Conservation (phyloP, 2,888 invertebrate genomes). For the Agriopis aurantiaria region DNA sequence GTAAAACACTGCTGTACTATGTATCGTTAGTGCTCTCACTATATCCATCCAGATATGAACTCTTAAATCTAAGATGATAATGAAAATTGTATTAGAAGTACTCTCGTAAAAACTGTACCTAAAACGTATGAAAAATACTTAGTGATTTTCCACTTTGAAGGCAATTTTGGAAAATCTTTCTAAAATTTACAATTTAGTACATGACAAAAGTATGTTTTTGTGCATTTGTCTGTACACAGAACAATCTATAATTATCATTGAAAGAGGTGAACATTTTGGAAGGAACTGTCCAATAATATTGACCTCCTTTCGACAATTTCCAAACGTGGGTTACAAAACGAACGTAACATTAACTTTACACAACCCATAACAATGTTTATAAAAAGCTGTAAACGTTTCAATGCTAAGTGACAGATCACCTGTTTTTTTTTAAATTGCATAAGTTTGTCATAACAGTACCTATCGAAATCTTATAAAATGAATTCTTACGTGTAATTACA, state of each 20-base stretch:
- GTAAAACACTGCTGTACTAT: slow-evolving; percentile 15
- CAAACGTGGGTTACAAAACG: slow-evolving; percentile 33
- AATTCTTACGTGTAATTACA: slow-evolving; percentile 52
- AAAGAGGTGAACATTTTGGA: slow-evolving; percentile 32
- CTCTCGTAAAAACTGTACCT: slow-evolving; percentile 31
- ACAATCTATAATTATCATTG: slow-evolving; percentile 25
- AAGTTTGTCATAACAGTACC: slow-evolving; percentile 64
- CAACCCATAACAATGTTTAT: slow-evolving; percentile 42
- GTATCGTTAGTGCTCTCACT: slow-evolving; percentile 28
- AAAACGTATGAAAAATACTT: slow-evolving; percentile 24
- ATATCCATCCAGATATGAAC: slow-evolving; percentile 25
- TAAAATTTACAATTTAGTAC: slow-evolving; percentile 14
- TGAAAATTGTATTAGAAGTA: slow-evolving; percentile 36
- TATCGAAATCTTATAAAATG: slow-evolving; percentile 61
- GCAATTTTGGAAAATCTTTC: slow-evolving; percentile 39
- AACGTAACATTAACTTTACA: slow-evolving; percentile 39
- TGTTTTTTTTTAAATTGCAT: slow-evolving; percentile 45
- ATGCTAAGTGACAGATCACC: slow-evolving; percentile 46
- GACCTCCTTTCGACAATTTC: slow-evolving; percentile 43
- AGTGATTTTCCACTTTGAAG: slow-evolving; percentile 38
- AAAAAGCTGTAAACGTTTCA: slow-evolving; percentile 40
- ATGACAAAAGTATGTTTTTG: slow-evolving; percentile 28
- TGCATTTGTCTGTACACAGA: slow-evolving; percentile 33
- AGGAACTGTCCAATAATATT: slow-evolving; percentile 34
- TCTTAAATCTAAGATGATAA: slow-evolving; percentile 38